Evolutionary conservation across 1,140 invertebrate species (phyloP), one percentile per base, ranked within the genome.

Genomic region (Drosophila nannoptera): DNA sequence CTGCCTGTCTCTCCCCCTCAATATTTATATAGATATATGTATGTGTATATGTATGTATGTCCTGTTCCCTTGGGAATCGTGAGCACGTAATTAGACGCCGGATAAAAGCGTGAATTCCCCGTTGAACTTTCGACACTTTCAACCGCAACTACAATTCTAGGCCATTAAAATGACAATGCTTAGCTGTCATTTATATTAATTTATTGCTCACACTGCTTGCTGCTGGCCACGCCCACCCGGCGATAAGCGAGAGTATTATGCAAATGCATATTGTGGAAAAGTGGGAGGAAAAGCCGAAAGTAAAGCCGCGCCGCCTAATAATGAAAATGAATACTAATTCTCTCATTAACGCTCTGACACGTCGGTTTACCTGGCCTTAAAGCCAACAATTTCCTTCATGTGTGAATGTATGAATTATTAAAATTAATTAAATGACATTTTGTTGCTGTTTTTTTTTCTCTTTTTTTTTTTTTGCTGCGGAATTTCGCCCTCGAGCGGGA

Each of bases 281-380:
- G 53, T 7, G 22, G 12, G 58, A 49, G 46, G 48, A 54, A 56
- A 35, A 40, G 60, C 22, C 32, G 70, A 66, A 60, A 81, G 52
- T 64, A 67, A 43, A 22, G 22, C 22, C 22, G 22, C 22, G 22
- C 3, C 74, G 86, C 81, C 81, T 77, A 68, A 77, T 86, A 86
- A 86, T 86, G 81, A 86, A 86, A 86, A 86, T 86, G 81, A 86
- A 86, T 86, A 86, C 81, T 86, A 86, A 86, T 86, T 77, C 75
- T 70, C 67, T 87, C 81, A 86, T 86, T 86, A 86, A 84, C 62
- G 38, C 75, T 49, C 48, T 72, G 75, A 73, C 80, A 73, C 65
- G 66, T 62, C 62, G 58, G 48, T 86, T 73, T 67, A 65, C 77
- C 36, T 40, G 62, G 58, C 33, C 60, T 81, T 73, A 49, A 66